Evolutionary conservation across 2,797 vertebrate species (phyloP).

Genomic region (Cossypha dichroa): DNA sequence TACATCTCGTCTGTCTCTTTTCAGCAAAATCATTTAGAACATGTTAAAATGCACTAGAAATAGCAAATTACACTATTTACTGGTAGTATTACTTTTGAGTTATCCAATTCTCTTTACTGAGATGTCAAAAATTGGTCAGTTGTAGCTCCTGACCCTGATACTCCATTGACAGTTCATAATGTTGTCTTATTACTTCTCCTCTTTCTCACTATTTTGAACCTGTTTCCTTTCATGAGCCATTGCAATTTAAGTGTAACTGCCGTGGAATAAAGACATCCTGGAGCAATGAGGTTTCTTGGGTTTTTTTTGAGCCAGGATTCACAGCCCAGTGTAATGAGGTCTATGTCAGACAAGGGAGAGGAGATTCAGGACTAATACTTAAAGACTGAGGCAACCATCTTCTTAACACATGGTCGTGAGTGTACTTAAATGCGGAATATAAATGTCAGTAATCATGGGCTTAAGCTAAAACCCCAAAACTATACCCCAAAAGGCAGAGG

Average conservation of each 20-base stretch:
- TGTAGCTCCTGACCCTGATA: neutral
- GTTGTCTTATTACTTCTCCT: neutral
- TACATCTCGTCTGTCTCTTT: neutral
- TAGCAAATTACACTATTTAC: neutral
- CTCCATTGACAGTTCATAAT: neutral
- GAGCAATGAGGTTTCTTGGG: rapidly evolving
- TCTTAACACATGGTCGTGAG: neutral
- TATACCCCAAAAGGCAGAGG: neutral
- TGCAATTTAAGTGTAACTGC: neutral
- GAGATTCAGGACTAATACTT: neutral
- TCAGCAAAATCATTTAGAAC: neutral
- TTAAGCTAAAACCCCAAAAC: neutral
- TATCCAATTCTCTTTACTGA: neutral
- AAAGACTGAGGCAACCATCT: neutral
- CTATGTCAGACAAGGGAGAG: neutral
- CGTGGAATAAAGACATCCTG: neutral
- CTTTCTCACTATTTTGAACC: neutral
- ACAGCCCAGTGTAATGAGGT: neutral
- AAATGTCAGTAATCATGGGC: neutral
- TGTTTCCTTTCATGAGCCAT: neutral
- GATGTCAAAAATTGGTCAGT: neutral
- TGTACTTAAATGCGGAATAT: neutral
- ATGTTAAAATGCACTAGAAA: neutral
- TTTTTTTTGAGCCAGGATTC: neutral
- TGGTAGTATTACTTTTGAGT: neutral